Evolutionary conservation across 2,113 vertebrate genomes (phyloP).

Genomic region (Paramormyrops kingsleyae): DNA sequence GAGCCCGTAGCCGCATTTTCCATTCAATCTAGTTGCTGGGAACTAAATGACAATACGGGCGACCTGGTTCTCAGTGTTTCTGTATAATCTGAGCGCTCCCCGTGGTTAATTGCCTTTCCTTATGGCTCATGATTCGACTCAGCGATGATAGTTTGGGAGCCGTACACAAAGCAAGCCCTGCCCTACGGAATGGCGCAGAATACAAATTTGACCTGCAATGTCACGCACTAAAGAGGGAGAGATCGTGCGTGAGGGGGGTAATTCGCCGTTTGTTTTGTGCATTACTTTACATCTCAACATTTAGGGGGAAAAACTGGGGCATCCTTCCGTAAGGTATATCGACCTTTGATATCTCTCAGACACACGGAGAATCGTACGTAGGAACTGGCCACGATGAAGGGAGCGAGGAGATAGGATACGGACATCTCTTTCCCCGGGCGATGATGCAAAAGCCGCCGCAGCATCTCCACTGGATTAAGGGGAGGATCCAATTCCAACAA

Average conservation of each 20-base stretch:
- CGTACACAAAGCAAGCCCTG: background rate
- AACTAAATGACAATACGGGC: background rate
- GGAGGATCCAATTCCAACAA: conserved; percentile 43
- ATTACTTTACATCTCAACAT: conserved; percentile 10
- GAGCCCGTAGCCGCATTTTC: background rate
- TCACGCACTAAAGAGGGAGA: conserved; percentile 27
- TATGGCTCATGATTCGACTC: background rate
- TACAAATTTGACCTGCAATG: conserved; percentile 40
- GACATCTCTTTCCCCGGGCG: conserved; percentile 54
- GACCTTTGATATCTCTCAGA: conserved; percentile 27
- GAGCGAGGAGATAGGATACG: conserved; percentile 57
- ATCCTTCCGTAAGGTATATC: background rate
- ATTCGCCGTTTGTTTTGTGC: background rate
- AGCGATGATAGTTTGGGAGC: background rate
- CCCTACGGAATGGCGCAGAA: conserved; percentile 32
- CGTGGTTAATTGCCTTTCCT: background rate
- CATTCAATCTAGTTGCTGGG: background rate
- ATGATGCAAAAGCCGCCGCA: conserved; percentile 53
- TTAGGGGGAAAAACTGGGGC: background rate
- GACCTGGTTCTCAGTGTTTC: background rate
- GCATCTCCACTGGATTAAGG: conserved; percentile 50
- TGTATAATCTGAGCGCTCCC: background rate
- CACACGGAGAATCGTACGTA: conserved; percentile 11
- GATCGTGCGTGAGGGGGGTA: conserved; percentile 5
- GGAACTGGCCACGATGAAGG: conserved; percentile 36